A percentile compares a stretch with the other conserved stretches of the same genome.
These are phyloP conservation scores for Polydrusus cervinus DNA, from an alignment of 2,888 invertebrate genomes.

Conservation along the genomic window DNA sequence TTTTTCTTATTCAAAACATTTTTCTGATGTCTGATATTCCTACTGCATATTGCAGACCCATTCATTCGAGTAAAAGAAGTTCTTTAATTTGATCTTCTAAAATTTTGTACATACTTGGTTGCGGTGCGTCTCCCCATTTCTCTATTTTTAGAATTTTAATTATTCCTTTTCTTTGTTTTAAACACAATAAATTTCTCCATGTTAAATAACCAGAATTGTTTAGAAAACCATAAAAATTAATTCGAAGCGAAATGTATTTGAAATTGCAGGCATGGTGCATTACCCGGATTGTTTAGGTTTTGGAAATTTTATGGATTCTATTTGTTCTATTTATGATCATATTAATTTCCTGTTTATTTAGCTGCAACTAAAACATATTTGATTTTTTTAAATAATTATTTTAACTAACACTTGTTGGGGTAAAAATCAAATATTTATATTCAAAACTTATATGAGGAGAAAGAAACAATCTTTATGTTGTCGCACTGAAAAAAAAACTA, in stretches of 20 bases:
- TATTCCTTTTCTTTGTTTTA: conserved; percentile 17
- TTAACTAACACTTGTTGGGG: no score
- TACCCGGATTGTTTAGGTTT: conserved; percentile 2
- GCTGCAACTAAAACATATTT: not conserved
- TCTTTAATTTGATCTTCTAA: not conserved
- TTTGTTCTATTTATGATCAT: conserved; percentile 14
- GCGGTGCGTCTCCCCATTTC: not conserved
- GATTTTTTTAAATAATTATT: not conserved
- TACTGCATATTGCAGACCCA: no score
- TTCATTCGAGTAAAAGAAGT: no score
- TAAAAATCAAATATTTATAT: no score
- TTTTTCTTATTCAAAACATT: no score
- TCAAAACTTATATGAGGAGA: no score
- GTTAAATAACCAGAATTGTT: conserved; percentile 23
- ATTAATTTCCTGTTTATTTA: conserved; percentile 16
- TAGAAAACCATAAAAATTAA: conserved; percentile 19
- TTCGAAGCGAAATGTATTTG: conserved; percentile 12
- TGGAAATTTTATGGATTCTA: not conserved
- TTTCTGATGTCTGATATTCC: no score
- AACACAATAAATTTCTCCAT: conserved; percentile 4
- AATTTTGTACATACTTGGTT: conserved; percentile 1
- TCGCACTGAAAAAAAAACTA: no score
- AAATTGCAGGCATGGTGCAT: conserved; percentile 19
- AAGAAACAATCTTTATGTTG: no score
- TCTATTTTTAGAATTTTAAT: conserved; percentile 20